These are phyloP conservation scores for Lepisosteus osseus DNA, from an alignment of 2,113 vertebrate species.

Conservation along the genomic window DNA sequence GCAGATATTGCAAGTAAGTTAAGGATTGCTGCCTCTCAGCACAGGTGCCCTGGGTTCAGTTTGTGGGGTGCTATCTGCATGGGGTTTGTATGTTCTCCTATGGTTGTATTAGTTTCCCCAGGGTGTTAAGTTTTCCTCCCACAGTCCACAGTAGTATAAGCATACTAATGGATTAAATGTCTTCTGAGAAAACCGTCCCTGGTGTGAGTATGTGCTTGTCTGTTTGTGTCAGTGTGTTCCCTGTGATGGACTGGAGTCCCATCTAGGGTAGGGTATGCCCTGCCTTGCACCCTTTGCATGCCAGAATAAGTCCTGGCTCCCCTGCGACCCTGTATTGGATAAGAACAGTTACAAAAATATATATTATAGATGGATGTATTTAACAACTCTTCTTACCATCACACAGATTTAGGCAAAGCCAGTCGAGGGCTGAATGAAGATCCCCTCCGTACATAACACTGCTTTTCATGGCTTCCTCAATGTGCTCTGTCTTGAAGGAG, in stretches of 20 bases:
- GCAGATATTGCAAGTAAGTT: too few relatives aligned
- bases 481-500: slow-evolving; percentile 87
- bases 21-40: too few relatives aligned
- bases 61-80: too few relatives aligned
- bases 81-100: too few relatives aligned
- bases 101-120: too few relatives aligned
- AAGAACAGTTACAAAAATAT: too few relatives aligned
- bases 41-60: not conserved
- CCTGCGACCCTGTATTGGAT: not conserved
- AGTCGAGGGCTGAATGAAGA: slow-evolving; percentile 94
- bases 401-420: slow-evolving; percentile 93
- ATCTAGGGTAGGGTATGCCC: not conserved
- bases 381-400: slow-evolving; percentile 69
- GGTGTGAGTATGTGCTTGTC: too few relatives aligned
- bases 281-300: not conserved
- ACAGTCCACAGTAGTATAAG: not conserved
- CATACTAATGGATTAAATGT: not conserved
- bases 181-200: too few relatives aligned
- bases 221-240: too few relatives aligned
- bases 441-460: slow-evolving; percentile 90
- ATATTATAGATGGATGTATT: not conserved
- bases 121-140: too few relatives aligned
- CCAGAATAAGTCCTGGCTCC: not conserved
- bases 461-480: slow-evolving; percentile 96
- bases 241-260: too few relatives aligned